A percentile compares a stretch with the other conserved stretches of the same genome.
These are phyloP conservation scores for Trematomus loennbergii DNA, from an alignment of 2,113 vertebrate species.

Conservation along the genomic window DNA sequence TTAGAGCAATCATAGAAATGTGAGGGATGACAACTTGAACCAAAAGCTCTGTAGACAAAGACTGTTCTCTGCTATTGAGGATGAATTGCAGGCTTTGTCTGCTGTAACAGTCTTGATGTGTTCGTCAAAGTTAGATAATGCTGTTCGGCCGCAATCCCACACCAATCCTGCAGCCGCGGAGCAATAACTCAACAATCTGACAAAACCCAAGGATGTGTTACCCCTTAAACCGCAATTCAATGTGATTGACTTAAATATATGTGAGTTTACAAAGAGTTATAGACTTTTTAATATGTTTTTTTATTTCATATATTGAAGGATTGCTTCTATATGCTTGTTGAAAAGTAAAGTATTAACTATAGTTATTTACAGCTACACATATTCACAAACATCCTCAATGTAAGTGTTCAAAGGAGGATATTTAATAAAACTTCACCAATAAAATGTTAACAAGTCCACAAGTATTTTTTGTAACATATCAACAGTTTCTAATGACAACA, in stretches of 20 bases:
- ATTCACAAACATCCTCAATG: background rate
- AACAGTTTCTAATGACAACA: background rate
- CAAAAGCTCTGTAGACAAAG: constrained; percentile 52
- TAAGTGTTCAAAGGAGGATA: background rate
- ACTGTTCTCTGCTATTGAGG: constrained; percentile 48
- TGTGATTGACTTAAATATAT: background rate
- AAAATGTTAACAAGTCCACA: background rate
- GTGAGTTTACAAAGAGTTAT: background rate
- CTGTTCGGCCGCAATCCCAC: constrained; percentile 28
- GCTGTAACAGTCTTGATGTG: constrained; percentile 48
- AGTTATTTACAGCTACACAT: background rate
- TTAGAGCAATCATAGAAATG: background rate
- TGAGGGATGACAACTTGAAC: constrained; percentile 17
- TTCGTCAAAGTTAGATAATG: constrained; percentile 43
- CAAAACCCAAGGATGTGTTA: background rate
- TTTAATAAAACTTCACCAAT: background rate
- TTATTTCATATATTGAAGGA: background rate
- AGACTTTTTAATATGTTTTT: too few species aligned
- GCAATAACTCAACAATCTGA: background rate
- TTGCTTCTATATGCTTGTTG: background rate
- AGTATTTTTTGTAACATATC: background rate
- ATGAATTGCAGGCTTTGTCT: constrained; percentile 75
- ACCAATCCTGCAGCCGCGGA: constrained; percentile 2
- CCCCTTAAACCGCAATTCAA: background rate
- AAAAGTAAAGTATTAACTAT: background rate